Conservation (phyloP, 2,797 vertebrate genomes). For the Coluber constrictor region DNA sequence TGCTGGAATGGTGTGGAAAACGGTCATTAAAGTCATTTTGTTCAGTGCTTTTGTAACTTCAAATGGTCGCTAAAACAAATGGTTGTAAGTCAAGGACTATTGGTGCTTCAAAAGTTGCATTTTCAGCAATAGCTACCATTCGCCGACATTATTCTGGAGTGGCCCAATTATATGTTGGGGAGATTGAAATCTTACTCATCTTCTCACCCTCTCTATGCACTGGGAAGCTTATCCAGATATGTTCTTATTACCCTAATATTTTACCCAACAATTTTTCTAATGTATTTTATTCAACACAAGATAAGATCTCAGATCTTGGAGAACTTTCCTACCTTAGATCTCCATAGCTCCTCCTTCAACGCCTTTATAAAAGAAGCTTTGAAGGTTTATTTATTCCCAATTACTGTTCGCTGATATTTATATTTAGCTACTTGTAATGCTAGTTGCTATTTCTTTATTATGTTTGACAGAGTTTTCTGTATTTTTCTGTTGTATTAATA, state of each 20-base stretch:
- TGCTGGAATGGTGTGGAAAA: background rate
- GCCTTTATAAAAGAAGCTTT: background rate
- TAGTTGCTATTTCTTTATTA: background rate
- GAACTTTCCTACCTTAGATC: background rate
- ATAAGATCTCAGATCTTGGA: background rate
- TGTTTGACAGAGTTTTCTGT: background rate
- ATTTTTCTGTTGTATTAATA: background rate
- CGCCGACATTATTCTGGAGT: background rate
- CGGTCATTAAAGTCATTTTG: background rate
- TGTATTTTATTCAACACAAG: background rate
- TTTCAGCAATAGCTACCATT: background rate
- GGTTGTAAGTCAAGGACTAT: background rate
- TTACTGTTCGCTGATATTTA: background rate
- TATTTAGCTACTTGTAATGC: background rate
- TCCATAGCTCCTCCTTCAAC: background rate
- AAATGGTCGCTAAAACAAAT: background rate
- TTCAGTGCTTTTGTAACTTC: background rate
- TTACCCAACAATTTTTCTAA: too few relatives aligned
- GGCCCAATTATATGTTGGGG: too few relatives aligned
- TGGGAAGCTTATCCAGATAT: background rate
- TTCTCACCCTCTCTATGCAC: background rate
- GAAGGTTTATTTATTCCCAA: background rate
- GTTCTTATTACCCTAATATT: background rate
- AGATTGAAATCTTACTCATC: background rate
- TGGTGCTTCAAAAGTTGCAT: background rate